These are phyloP conservation scores for Delphinapterus leucas DNA, from an alignment of 2,113 vertebrate genomes.

Conservation along the genomic window DNA sequence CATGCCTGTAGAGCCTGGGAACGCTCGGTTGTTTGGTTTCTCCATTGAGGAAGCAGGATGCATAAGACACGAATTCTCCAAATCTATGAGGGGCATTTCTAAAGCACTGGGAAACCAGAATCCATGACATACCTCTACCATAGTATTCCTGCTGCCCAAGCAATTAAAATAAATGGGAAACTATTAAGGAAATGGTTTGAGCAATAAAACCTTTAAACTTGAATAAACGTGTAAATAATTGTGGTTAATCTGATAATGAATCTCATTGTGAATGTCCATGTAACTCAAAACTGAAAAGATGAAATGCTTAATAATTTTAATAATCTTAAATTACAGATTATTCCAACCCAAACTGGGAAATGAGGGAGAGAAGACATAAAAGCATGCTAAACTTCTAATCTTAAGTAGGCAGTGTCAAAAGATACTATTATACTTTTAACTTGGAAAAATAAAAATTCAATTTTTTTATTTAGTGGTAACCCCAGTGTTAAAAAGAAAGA, in stretches of 20 bases:
- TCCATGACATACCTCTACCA: background rate
- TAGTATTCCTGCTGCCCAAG: background rate
- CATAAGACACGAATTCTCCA: background rate
- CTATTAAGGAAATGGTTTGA: background rate
- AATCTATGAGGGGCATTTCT: background rate
- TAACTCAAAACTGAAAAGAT: slow-evolving; percentile 31
- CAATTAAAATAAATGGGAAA: background rate
- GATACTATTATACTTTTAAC: slow-evolving; percentile 24
- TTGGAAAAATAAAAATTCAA: background rate
- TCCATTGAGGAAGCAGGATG: background rate
- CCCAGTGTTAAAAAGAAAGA: background rate
- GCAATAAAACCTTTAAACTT: background rate
- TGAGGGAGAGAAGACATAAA: background rate
- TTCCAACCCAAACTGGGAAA: slow-evolving; percentile 19
- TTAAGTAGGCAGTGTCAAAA: background rate
- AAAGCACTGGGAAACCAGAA: background rate
- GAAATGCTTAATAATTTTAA: slow-evolving; percentile 27
- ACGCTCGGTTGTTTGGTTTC: background rate
- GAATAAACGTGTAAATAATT: slow-evolving; percentile 7
- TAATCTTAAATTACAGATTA: slow-evolving; percentile 23
- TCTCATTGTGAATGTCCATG: background rate
- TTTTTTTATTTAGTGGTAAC: background rate
- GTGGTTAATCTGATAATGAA: background rate
- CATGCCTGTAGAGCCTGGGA: background rate
- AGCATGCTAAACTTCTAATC: background rate